phyloP scores from a whole-genome alignment of 2,888 invertebrate species.

The Leptopilina myrica region DNA sequence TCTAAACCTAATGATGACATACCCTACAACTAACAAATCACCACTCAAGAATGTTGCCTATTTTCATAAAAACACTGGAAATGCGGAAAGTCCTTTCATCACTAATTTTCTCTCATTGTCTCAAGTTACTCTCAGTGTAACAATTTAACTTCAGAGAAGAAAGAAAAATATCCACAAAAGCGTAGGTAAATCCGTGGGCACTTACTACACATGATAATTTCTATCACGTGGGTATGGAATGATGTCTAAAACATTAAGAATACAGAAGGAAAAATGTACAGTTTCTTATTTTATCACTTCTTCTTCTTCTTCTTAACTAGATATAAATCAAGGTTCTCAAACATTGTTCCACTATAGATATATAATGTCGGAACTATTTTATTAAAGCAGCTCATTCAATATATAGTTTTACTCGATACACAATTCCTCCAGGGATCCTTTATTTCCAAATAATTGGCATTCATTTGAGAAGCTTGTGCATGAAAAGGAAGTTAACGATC shows the following conservation, averaged over 20 bases:
- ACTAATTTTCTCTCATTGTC: conserved; percentile 15
- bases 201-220: conserved; percentile 8
- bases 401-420: not conserved
- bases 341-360: not conserved
- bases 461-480: conserved; percentile 1
- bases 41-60: not conserved
- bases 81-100: conserved; percentile 15
- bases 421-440: not conserved
- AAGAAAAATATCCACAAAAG: not conserved
- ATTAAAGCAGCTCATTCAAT: not conserved
- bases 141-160: not conserved
- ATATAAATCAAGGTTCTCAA: not conserved
- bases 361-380: not conserved
- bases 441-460: conserved; percentile 26
- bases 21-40: not conserved
- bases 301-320: no score
- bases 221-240: conserved; percentile 27
- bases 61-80: not conserved
- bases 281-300: no score
- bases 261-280: no score
- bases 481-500: conserved; percentile 19
- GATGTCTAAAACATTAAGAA: not conserved
- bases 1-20: not conserved
- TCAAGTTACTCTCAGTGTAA: not conserved
- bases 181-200: conserved; percentile 33